phyloP scores from a whole-genome alignment of 2,888 invertebrate species.

The Ecliptopera silaceata region DNA sequence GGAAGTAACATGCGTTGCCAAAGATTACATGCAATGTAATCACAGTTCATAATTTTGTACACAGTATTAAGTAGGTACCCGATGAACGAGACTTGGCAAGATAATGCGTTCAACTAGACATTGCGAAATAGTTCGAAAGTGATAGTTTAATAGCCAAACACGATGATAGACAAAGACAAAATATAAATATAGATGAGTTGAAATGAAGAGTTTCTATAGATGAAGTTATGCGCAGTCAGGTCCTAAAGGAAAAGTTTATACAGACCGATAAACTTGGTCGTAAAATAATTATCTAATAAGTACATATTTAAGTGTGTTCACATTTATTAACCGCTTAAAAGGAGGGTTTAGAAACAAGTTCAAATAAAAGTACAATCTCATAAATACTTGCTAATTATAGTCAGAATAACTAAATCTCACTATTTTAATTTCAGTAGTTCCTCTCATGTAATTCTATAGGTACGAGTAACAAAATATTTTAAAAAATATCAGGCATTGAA shows the following conservation, averaged over 20 bases:
- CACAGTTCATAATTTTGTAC: constrained; percentile 12
- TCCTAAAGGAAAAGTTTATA: constrained; percentile 6
- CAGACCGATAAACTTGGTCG: neutral
- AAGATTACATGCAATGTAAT: neutral
- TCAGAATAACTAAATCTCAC: no score
- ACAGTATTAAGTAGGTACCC: neutral
- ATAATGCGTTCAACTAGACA: constrained; percentile 1
- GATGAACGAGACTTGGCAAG: constrained; percentile 14
- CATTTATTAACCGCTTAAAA: no score
- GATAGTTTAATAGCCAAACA: constrained; percentile 10
- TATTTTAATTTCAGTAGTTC: no score
- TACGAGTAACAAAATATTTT: no score
- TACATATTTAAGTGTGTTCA: neutral
- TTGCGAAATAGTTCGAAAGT: constrained; percentile 15
- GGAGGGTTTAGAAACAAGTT: neutral
- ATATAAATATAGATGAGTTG: constrained; percentile 3
- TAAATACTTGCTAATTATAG: no score
- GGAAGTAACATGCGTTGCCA: neutral
- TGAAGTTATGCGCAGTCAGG: constrained; percentile 14
- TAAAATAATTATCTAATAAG: neutral
- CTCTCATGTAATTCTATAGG: no score
- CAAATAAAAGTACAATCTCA: no score
- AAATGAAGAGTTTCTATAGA: constrained; percentile 14
- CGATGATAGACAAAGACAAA: neutral
- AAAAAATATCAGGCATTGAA: neutral